Base-by-base conservation (phyloP, 2,797 vertebrate species). In the Chloroceryle amazona region DNA sequence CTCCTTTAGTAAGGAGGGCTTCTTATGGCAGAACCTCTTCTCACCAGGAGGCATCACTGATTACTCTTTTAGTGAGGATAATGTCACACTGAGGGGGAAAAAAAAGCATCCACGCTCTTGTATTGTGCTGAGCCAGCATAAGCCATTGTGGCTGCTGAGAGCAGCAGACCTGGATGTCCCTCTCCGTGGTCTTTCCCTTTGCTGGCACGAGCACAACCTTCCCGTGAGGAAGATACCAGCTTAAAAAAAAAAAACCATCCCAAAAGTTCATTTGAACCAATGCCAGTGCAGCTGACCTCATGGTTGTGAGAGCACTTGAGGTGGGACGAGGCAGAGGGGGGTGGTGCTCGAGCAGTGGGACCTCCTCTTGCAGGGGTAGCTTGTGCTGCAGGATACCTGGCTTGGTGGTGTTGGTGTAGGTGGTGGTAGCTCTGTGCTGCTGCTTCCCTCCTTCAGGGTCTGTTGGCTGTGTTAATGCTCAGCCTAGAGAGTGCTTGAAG, bases 401-500 rank as follows among this genome's bases (percentile, higher is more conserved):
- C 51, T 3, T 0, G 7, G 14, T 4, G 25, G 6, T 3, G 41
- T 8, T 3, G 2, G 35, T 0, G 1, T 11, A 3, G 15, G 39
- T 3, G 44, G 8, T 10, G 28, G 3, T 46, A 8, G 35, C 81
- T 35, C 54, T 6, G 65, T 25, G 66, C 14, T 54, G 18, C 31
- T 49, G 41, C 67, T 39, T 25, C 4, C 54, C 80, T 29, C 4
- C 7, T 0, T 4, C 7, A 0, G 51, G 31, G 44, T 51, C 75
- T 79, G 6, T 10, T 41, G 22, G n/a, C 9, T 57, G 23, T 3
- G 23, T 10, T 39, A 1, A 12, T 9, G 5, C 0, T 21, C 39
- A 84, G 25, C 49, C 41, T 47, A 35, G 65, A 33, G 33, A 26
- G 39, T 8, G 3, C 3, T 75, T 16, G 3, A 1, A 5, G 58